Evolutionary conservation across 2,888 invertebrate genomes (phyloP).

Genomic region (Himalopsyche anomala): DNA sequence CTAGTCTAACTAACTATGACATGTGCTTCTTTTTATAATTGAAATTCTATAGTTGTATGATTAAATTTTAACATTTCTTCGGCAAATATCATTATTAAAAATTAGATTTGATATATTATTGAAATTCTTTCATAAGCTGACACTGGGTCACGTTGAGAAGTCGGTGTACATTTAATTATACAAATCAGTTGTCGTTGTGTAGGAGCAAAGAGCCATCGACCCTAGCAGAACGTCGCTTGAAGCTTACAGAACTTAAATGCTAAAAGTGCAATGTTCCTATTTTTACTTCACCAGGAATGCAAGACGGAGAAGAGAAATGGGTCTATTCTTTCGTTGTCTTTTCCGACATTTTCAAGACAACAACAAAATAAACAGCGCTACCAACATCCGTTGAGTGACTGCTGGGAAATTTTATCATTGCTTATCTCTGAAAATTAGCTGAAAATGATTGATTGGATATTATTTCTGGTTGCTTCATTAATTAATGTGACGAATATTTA

Average conservation of each 20-base stretch:
- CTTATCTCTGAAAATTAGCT: no score
- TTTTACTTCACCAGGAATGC: constrained; percentile 13
- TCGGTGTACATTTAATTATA: not conserved
- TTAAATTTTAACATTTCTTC: no score
- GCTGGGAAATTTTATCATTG: no score
- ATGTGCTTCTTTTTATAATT: no score
- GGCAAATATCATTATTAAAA: no score
- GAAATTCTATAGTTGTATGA: no score
- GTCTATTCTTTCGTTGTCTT: constrained; percentile 17
- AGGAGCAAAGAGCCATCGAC: constrained; percentile 9
- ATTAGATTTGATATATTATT: not conserved
- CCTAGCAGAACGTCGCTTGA: constrained; percentile 20
- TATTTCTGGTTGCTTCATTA: no score
- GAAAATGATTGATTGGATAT: no score
- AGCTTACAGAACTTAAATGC: constrained; percentile 26
- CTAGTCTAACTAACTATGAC: no score
- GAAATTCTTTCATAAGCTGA: not conserved
- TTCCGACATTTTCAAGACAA: not conserved
- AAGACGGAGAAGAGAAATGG: constrained; percentile 1
- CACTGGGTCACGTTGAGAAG: constrained; percentile 18
- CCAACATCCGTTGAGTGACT: no score
- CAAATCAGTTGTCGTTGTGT: constrained; percentile 3
- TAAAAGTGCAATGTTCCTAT: constrained; percentile 6
- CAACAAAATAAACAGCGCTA: no score
- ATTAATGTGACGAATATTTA: no score